These are phyloP conservation scores for Alligator mississippiensis DNA, from an alignment of 2,113 vertebrate genomes.

Conservation along the genomic window DNA sequence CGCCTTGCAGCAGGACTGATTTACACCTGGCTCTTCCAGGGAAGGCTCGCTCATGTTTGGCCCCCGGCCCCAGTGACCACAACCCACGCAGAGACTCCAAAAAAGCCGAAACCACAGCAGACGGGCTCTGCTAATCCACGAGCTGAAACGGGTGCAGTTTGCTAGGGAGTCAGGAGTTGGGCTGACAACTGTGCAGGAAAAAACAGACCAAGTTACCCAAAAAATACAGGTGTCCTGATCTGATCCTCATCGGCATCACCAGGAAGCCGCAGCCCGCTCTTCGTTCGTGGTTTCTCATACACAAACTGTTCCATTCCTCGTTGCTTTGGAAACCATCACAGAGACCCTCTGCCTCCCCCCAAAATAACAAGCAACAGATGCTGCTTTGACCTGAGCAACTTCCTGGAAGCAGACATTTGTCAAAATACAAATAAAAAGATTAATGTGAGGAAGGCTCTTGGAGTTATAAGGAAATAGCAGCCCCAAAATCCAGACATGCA, in stretches of 20 bases:
- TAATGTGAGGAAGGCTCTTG: slow-evolving; percentile 81
- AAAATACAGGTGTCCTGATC: slow-evolving; percentile 43
- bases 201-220: slow-evolving; percentile 64
- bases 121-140: background rate
- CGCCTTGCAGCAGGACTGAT: no score
- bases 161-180: background rate
- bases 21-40: no score
- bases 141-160: background rate
- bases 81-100: no score
- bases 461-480: slow-evolving; percentile 52
- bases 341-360: slow-evolving; percentile 81
- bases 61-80: no score
- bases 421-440: slow-evolving; percentile 92
- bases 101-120: no score
- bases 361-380: slow-evolving; percentile 94
- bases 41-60: no score
- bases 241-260: slow-evolving; percentile 69
- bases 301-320: slow-evolving; percentile 77
- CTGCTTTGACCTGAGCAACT: slow-evolving; percentile 90
- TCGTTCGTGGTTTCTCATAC: slow-evolving; percentile 27
- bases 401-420: slow-evolving; percentile 95
- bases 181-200: slow-evolving; percentile 46
- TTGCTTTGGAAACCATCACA: slow-evolving; percentile 84
- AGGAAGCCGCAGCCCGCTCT: slow-evolving; percentile 74
- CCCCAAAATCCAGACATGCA: background rate